These are phyloP conservation scores for Nibea coibor DNA, from an alignment of 2,113 vertebrate species.

Conservation along the genomic window DNA sequence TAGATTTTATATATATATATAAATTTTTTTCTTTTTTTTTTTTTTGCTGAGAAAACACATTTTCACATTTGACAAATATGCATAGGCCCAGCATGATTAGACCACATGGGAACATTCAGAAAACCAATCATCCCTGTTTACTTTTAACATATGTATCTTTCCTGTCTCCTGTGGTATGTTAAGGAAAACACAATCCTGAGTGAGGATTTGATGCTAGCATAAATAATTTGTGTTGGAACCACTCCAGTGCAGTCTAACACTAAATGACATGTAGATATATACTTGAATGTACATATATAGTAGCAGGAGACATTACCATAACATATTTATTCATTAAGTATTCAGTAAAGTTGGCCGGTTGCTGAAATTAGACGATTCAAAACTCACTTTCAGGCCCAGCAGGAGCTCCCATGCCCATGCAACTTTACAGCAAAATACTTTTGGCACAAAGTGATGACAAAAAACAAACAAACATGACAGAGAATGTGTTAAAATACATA, in stretches of 20 bases:
- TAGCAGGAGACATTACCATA: neutral
- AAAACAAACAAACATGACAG: neutral
- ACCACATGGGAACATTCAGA: neutral
- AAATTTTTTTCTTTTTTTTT: no score
- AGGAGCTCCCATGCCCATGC: neutral
- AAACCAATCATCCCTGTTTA: neutral
- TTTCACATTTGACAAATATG: no score
- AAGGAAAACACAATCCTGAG: neutral
- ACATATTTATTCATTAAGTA: slow-evolving; percentile 12
- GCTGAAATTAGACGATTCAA: neutral
- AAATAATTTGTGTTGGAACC: neutral
- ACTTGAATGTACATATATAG: neutral
- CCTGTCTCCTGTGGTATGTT: neutral
- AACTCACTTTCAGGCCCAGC: neutral
- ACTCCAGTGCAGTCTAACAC: neutral
- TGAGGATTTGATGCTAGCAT: neutral
- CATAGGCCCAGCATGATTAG: neutral
- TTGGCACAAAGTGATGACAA: neutral
- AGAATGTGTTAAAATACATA: neutral
- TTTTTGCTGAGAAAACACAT: neutral
- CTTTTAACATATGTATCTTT: neutral
- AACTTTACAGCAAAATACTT: neutral
- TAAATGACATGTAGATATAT: neutral
- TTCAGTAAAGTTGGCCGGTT: slow-evolving; percentile 1
- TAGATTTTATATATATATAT: no score